Conservation (phyloP, 2,888 invertebrate species). For the Busseola fusca region DNA sequence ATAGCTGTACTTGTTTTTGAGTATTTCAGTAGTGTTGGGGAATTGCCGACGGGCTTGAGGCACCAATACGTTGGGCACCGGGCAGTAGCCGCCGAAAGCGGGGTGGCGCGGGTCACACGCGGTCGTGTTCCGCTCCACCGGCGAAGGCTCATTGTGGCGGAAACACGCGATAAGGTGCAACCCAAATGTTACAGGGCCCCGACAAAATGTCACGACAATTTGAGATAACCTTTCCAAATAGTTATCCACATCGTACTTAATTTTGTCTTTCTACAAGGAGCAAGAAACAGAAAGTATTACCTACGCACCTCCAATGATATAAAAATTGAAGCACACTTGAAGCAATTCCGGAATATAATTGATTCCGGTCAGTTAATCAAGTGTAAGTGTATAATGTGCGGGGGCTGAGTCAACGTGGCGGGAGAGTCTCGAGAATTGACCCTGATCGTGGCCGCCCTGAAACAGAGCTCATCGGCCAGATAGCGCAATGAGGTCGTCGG, state of each 20-base stretch:
- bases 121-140: conserved; percentile 42
- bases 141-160: conserved; percentile 47
- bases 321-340: conserved; percentile 49
- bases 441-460: conserved; percentile 63
- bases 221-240: conserved; percentile 18
- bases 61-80: neutral
- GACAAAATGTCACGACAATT: conserved; percentile 12
- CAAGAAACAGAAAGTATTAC: conserved; percentile 30
- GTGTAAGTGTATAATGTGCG: conserved; percentile 59
- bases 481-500: conserved; percentile 65
- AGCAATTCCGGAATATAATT: conserved; percentile 51
- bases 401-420: conserved; percentile 50
- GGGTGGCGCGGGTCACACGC: conserved; percentile 8
- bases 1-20: conserved; percentile 8
- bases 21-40: neutral
- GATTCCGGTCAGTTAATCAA: conserved; percentile 57
- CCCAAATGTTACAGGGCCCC: conserved; percentile 36
- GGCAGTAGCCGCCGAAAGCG: neutral
- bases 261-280: conserved; percentile 8
- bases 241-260: conserved; percentile 1
- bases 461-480: conserved; percentile 56
- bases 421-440: conserved; percentile 58
- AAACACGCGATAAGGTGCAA: conserved; percentile 55
- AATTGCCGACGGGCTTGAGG: neutral
- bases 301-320: conserved; percentile 32